Evolutionary conservation across 2,888 invertebrate genomes (phyloP).

Genomic region (Camptogramma bilineatum): DNA sequence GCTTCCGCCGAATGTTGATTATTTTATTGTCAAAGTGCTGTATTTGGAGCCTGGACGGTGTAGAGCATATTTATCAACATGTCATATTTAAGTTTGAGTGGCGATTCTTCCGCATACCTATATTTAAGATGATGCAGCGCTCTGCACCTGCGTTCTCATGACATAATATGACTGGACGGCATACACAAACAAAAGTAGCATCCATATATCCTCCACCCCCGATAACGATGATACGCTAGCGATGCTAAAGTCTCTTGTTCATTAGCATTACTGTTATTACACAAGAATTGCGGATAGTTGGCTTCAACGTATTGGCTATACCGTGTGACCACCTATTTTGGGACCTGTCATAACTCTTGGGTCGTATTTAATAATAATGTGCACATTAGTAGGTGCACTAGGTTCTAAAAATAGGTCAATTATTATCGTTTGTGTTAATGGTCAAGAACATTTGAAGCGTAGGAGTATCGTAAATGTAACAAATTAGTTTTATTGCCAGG

Average conservation of each 20-base stretch:
- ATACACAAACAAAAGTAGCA: slow-evolving; percentile 53
- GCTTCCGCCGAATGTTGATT: slow-evolving; percentile 26
- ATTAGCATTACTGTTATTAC: too few species aligned
- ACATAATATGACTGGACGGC: slow-evolving; percentile 51
- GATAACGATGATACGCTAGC: slow-evolving; percentile 57
- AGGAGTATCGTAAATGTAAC: slow-evolving; percentile 37
- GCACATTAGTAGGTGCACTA: slow-evolving; percentile 22
- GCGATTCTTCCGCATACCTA: slow-evolving; percentile 36
- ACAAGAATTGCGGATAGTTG: slow-evolving; percentile 41
- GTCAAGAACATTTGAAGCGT: slow-evolving; percentile 65
- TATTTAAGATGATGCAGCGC: slow-evolving; percentile 44
- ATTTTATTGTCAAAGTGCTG: slow-evolving; percentile 36
- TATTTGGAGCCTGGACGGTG: slow-evolving; percentile 48
- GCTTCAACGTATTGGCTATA: slow-evolving; percentile 26
- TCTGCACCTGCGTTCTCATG: slow-evolving; percentile 56
- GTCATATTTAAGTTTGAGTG: slow-evolving; percentile 45
- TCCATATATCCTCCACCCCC: slow-evolving; percentile 59
- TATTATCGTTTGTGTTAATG: slow-evolving; percentile 63
- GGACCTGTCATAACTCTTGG: slow-evolving; percentile 28
- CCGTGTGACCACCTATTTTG: slow-evolving; percentile 27
- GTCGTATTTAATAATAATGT: slow-evolving; percentile 21
- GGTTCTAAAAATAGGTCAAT: slow-evolving; percentile 26
- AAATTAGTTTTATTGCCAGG: slow-evolving; percentile 12
- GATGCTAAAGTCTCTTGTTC: slow-evolving; percentile 40
- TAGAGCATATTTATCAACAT: slow-evolving; percentile 44